Evolutionary conservation across 2,113 vertebrate genomes (phyloP).

Genomic region (Crypturellus undulatus): DNA sequence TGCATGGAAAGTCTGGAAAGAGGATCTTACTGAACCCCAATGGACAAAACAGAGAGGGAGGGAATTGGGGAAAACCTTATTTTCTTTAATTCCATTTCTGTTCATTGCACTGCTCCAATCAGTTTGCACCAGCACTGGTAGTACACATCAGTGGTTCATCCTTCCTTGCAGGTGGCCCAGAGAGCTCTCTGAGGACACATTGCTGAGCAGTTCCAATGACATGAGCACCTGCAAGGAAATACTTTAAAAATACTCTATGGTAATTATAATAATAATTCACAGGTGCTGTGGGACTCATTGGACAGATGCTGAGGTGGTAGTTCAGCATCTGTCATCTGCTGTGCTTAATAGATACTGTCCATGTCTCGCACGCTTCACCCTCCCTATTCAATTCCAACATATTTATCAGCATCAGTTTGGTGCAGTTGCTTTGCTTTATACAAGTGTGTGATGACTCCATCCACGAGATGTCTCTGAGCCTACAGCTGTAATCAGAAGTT

Average conservation of each 20-base stretch:
- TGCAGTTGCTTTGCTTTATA: not conserved
- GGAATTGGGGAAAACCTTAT: not conserved
- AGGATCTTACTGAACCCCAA: not conserved
- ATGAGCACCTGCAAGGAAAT: not conserved
- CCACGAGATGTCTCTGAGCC: not conserved
- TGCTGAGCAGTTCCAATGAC: not conserved
- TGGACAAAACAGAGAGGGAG: not conserved
- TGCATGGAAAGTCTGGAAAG: not conserved
- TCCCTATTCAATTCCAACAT: not conserved
- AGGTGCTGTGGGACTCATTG: not conserved
- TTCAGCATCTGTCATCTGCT: not conserved
- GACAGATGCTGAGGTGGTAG: not conserved
- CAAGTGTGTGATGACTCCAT: fast-evolving
- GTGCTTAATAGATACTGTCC: not conserved
- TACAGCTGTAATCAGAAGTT: not conserved
- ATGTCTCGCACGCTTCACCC: not conserved
- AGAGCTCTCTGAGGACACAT: not conserved
- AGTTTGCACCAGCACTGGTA: not conserved
- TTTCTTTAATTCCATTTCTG: not conserved
- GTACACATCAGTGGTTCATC: not conserved
- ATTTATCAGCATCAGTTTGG: not conserved
- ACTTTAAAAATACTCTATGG: not conserved
- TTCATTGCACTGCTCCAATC: not conserved
- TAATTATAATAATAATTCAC: not conserved
- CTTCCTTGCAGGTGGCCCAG: not conserved